A percentile compares a stretch with the other conserved stretches of the same genome.
Evolutionary conservation across 2,797 vertebrate genomes (phyloP).

Genomic region (Coregonus sp.): DNA sequence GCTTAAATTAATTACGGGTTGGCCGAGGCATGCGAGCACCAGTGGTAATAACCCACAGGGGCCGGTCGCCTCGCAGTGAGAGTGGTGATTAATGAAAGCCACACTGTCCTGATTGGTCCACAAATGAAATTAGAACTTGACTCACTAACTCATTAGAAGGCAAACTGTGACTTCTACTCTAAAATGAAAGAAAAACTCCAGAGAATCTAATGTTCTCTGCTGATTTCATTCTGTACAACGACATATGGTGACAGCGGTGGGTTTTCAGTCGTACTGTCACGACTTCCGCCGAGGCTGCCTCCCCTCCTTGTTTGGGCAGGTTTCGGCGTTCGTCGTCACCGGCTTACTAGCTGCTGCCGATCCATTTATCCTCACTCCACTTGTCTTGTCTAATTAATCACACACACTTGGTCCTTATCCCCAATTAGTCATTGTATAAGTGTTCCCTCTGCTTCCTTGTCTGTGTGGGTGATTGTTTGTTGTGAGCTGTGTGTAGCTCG

Average conservation of each 20-base stretch:
- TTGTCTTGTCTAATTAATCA: no score
- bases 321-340: no score
- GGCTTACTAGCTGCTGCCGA: no score
- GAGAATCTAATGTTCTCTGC: slow-evolving; percentile 24
- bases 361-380: no score
- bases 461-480: no score
- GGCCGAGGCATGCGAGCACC: slow-evolving; percentile 43
- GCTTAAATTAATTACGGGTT: slow-evolving; percentile 64
- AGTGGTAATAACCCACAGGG: slow-evolving; percentile 40
- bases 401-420: no score
- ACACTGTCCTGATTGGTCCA: slow-evolving; percentile 30
- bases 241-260: neutral
- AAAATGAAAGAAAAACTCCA: slow-evolving; percentile 35
- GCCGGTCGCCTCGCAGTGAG: slow-evolving; percentile 27
- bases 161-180: slow-evolving; percentile 39
- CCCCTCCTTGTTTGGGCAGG: no score
- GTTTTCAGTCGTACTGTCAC: neutral
- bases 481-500: no score
- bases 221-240: neutral
- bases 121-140: slow-evolving; percentile 40
- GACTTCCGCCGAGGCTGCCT: no score
- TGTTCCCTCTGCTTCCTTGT: no score
- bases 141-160: slow-evolving; percentile 6
- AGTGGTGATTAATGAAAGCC: slow-evolving; percentile 54
- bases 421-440: no score